phyloP scores from a whole-genome alignment of 2,113 vertebrate genomes.

The Eurypyga helias region DNA sequence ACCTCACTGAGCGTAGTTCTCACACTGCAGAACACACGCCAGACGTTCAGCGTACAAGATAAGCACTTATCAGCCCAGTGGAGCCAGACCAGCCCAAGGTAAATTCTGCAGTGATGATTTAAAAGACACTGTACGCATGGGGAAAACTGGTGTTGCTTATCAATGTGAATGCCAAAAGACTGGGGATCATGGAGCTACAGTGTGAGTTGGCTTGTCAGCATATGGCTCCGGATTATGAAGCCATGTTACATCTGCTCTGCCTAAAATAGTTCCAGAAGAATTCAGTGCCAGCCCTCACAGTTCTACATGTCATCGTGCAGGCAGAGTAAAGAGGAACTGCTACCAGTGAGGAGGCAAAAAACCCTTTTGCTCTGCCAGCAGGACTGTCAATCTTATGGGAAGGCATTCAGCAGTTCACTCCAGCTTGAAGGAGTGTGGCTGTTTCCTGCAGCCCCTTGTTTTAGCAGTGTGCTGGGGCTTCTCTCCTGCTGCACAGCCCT shows the following conservation, averaged over 20 bases:
- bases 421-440: neutral
- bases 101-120: neutral
- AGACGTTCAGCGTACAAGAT: accelerated
- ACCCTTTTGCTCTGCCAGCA: neutral
- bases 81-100: neutral
- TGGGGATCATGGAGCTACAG: neutral
- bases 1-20: neutral
- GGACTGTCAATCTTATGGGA: neutral
- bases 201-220: neutral
- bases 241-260: neutral
- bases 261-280: neutral
- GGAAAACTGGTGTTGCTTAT: neutral
- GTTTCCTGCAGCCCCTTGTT: neutral
- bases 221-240: neutral
- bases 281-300: neutral
- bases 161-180: neutral
- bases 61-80: neutral
- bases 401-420: neutral
- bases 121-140: neutral
- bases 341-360: neutral
- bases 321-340: neutral
- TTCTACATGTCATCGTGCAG: neutral
- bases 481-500: neutral
- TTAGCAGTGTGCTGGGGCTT: accelerated
- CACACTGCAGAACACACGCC: accelerated